Base-by-base conservation (phyloP, 2,888 invertebrate species). In the Lasioglossum villosulum region DNA sequence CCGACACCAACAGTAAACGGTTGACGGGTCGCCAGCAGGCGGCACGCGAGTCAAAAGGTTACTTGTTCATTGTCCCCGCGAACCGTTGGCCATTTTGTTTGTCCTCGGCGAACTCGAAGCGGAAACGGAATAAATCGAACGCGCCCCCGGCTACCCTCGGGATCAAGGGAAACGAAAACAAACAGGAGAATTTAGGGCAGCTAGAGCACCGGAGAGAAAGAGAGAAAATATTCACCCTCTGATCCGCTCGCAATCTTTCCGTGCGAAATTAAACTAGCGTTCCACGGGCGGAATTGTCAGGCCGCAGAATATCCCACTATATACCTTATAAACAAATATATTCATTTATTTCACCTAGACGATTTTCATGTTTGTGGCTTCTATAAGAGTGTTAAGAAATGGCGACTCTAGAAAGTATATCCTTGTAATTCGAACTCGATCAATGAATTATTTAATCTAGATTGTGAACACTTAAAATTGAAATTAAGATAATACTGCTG, bases 161-260 rank as follows among this genome's bases (percentile, higher is more conserved):
- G 59, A 59, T 59, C 59, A 59, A 59, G 59, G 59, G 59, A n/a
- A 59, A 59, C 59, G 59, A 59, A 59, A 59, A 59, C 59, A 59
- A 59, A 59, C 27, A 59, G 14, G n/a, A 27, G 59, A 59, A 59
- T 59, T 56, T 59, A 27, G 59, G 59, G 14, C 27, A 27, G 59
- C 27, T 59, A n/a, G 59, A 59, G 59, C n/a, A 59, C 10, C 4
- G 1, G 4, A 27, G 14, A 59, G 59, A 59, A 27, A 27, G 14
- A 59, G 59, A 27, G 59, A 59, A 27, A 59, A 56, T 12, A 56
- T n/a, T 3, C 23, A n/a, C n/a, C 12, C n/a, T 56, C 56, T 27
- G 56, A 27, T 56, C 56, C 12, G 14, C 4, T 27, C n/a, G 27
- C 59, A 27, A 59, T 59, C 59, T 27, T 27, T 27, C 27, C 59